These are phyloP conservation scores for Antedon mediterranea DNA, from an alignment of 53 echinoderm and acorn worm species.

Conservation along the genomic window DNA sequence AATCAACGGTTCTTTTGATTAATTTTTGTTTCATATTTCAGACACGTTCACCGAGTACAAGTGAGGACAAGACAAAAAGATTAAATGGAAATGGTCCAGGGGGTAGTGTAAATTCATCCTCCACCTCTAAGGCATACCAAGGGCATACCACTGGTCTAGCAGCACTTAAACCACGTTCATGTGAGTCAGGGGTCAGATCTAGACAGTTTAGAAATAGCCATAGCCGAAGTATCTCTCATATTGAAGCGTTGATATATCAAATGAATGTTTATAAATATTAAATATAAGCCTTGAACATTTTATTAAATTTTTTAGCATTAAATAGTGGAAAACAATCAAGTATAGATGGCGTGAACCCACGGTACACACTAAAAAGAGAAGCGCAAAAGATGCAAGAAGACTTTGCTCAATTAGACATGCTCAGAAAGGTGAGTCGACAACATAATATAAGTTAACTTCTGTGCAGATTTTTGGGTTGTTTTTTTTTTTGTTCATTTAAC, in stretches of 20 bases:
- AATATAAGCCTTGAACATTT: neutral
- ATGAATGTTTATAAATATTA: too few species aligned
- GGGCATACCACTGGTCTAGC: neutral
- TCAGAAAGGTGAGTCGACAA: slow-evolving; percentile 60
- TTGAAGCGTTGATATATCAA: too few species aligned
- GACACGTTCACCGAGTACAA: neutral
- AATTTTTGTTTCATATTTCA: neutral
- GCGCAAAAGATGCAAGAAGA: slow-evolving; percentile 71
- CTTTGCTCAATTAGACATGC: slow-evolving; percentile 77
- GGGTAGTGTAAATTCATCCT: neutral
- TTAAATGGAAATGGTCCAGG: neutral
- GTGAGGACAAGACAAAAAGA: neutral
- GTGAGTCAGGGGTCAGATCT: too few species aligned
- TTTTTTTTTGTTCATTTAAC: too few species aligned
- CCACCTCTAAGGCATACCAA: neutral
- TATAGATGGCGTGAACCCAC: neutral
- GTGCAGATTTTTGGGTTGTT: too few species aligned
- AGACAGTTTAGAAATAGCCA: too few species aligned
- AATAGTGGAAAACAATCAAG: neutral
- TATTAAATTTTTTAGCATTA: neutral
- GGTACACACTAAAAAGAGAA: slow-evolving; percentile 86
- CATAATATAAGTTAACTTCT: too few species aligned
- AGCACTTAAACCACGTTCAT: neutral
- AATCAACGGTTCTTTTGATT: too few species aligned
- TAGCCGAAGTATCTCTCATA: too few species aligned